Percentiles rank a stretch among this genome's conserved stretches.
These are phyloP conservation scores for Hipparchia semele DNA, from an alignment of 2,888 invertebrate species.

Conservation along the genomic window DNA sequence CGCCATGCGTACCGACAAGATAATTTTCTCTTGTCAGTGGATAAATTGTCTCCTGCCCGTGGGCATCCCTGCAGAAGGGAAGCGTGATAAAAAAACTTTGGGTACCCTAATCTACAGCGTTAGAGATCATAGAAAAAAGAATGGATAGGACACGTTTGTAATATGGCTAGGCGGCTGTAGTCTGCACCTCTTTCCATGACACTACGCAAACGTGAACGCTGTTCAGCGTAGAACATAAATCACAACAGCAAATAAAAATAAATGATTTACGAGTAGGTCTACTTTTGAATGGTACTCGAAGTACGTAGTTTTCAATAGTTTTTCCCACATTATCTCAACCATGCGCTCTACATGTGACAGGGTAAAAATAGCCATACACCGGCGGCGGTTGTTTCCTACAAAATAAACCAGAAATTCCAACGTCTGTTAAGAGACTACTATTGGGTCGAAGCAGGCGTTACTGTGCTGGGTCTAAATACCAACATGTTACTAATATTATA, in stretches of 20 bases:
- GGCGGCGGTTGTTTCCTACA: constrained; percentile 14
- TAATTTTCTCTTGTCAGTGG: too few species aligned
- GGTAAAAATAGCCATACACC: constrained; percentile 2
- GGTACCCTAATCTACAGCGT: too few species aligned
- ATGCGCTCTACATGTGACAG: constrained; percentile 1
- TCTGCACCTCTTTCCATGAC: neutral
- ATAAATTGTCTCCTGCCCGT: too few species aligned
- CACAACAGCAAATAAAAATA: neutral
- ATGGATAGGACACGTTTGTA: too few species aligned
- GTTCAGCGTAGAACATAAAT: neutral
- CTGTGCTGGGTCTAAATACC: too few species aligned
- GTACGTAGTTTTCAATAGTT: too few species aligned
- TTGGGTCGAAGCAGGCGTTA: neutral
- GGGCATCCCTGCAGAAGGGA: too few species aligned
- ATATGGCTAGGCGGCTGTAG: too few species aligned
- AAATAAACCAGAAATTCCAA: constrained; percentile 23
- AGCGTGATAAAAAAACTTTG: too few species aligned
- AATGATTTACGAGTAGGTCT: neutral
- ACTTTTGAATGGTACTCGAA: neutral
- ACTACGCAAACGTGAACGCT: neutral
- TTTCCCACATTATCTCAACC: neutral
- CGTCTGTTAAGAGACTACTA: constrained; percentile 5
- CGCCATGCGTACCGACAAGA: too few species aligned
- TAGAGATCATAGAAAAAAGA: too few species aligned
- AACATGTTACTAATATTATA: too few species aligned